These are phyloP conservation scores for Clitarchus hookeri DNA, from an alignment of 2,888 invertebrate species.

Conservation along the genomic window DNA sequence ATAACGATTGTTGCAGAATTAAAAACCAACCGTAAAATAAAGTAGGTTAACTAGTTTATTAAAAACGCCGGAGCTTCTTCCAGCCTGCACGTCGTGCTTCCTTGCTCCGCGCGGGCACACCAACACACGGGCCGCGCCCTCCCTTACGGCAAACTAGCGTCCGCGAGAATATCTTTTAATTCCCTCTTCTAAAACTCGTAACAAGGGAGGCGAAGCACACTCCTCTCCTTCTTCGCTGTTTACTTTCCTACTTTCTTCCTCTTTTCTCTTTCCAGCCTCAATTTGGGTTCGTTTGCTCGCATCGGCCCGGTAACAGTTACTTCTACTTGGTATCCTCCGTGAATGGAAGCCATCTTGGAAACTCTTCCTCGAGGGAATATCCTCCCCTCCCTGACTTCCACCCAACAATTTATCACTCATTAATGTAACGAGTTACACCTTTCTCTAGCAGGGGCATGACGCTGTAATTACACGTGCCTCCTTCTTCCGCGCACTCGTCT, in stretches of 20 bases:
- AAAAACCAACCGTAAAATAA: too few species aligned
- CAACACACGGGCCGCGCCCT: neutral
- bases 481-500: neutral
- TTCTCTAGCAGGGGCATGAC: neutral
- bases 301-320: neutral
- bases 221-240: neutral
- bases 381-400: neutral
- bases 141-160: neutral
- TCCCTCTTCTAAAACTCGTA: neutral
- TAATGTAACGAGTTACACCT: constrained; percentile 2
- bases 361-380: neutral
- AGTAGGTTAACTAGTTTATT: too few species aligned
- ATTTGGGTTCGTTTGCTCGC: neutral
- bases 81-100: too few species aligned
- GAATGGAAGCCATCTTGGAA: neutral
- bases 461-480: neutral
- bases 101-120: neutral
- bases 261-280: neutral
- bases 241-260: neutral
- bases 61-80: neutral
- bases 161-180: neutral
- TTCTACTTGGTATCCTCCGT: neutral
- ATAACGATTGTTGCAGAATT: too few species aligned
- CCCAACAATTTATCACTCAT: neutral
- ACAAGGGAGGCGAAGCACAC: neutral